Evolutionary conservation across 1,140 invertebrate genomes (phyloP).

Genomic region (Drosophila sucinea): DNA sequence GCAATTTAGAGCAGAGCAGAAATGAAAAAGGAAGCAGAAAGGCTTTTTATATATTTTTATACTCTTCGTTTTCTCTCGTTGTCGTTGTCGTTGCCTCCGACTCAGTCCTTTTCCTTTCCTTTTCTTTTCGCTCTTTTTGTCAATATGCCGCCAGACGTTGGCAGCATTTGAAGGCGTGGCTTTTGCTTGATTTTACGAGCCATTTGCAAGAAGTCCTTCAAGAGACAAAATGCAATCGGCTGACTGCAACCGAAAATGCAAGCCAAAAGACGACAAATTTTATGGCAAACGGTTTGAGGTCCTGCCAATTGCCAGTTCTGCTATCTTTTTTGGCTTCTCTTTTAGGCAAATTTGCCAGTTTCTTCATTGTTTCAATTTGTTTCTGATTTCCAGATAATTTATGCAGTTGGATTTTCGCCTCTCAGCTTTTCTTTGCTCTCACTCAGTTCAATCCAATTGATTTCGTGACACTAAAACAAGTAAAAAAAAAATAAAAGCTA

Average conservation of each 20-base stretch:
- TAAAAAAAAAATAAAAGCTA: conserved; percentile 8
- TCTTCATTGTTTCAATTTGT: conserved; percentile 68
- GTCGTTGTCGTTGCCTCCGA: too few relatives aligned
- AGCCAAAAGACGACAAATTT: conserved; percentile 42
- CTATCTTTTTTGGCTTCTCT: not conserved
- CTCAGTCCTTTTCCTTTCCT: not conserved
- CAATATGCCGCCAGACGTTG: conserved; percentile 32
- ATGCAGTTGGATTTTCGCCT: conserved; percentile 64
- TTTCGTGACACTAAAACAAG: conserved; percentile 64
- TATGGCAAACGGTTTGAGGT: conserved; percentile 15
- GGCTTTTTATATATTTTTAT: conserved; percentile 31
- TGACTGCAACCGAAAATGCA: conserved; percentile 41
- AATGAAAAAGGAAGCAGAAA: conserved; percentile 20
- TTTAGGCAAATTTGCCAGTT: conserved; percentile 27
- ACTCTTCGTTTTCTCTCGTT: not conserved
- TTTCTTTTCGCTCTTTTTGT: conserved; percentile 41
- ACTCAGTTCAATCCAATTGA: conserved; percentile 48
- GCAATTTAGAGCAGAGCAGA: conserved; percentile 52
- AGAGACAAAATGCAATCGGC: conserved; percentile 28
- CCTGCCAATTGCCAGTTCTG: conserved; percentile 38
- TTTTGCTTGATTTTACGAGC: conserved; percentile 57
- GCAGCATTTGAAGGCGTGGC: conserved; percentile 15
- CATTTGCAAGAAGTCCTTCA: conserved; percentile 53
- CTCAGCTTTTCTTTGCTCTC: conserved; percentile 49
- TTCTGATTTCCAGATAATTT: conserved; percentile 65